phyloP scores from a whole-genome alignment of 2,797 vertebrate genomes.

The Eulemur mongoz region DNA sequence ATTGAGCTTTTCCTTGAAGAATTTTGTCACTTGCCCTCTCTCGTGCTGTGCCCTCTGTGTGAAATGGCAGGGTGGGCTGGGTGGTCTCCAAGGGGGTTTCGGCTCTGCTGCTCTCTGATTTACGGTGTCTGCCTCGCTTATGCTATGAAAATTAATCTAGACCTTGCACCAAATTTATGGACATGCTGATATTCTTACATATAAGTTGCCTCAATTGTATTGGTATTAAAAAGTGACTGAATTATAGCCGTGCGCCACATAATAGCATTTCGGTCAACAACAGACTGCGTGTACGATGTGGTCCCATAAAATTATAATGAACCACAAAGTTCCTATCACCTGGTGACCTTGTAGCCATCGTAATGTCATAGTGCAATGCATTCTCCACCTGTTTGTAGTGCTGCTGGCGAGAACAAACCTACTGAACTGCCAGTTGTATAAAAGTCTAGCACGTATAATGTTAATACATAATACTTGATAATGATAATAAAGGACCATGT shows the following conservation, averaged over 20 bases:
- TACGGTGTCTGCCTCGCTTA: rapidly evolving
- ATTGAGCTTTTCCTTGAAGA: rapidly evolving
- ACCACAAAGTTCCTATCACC: background rate
- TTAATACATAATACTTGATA: background rate
- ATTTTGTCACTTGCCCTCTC: too few species aligned
- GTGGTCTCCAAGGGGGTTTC: background rate
- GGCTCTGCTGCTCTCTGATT: background rate
- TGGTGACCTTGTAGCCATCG: background rate
- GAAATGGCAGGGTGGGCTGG: rapidly evolving
- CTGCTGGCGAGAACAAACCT: background rate
- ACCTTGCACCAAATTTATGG: background rate
- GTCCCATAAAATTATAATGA: background rate
- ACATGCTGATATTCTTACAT: background rate
- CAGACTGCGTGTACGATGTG: background rate
- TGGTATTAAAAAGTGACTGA: constrained; percentile 7
- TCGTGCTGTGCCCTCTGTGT: background rate
- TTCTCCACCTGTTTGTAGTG: background rate
- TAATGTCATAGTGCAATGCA: background rate
- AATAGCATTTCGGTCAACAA: background rate
- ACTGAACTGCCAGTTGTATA: background rate
- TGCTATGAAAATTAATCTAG: background rate
- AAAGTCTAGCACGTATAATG: background rate
- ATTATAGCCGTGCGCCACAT: background rate
- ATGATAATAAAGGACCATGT: background rate
- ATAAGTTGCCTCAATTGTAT: background rate